Base-by-base conservation (phyloP, 2,888 invertebrate genomes). In the Lepas anatifera region DNA sequence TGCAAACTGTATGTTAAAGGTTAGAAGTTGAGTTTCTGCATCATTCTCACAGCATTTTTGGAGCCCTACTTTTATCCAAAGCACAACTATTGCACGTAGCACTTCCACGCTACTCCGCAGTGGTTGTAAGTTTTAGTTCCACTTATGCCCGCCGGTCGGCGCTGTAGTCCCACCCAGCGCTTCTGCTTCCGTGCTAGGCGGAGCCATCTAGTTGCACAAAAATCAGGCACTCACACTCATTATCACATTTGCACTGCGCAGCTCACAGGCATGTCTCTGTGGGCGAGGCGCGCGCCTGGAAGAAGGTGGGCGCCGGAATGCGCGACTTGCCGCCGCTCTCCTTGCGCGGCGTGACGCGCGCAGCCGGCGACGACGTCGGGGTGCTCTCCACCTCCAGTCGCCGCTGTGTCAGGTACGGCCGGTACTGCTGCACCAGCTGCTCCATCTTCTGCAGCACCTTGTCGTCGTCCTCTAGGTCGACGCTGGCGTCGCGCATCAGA, bases 361-460 rank as follows among this genome's bases (percentile, higher is more conserved):
- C 22, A 6, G 58, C 32, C 35, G 58, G 35, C 58, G 58, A 1
- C 35, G 35, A 22, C 32, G 35, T 25, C 32, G 52, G 10, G 10
- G 32, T 16, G 13, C 52, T 27, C 52, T 52, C 52, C 11, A n/a
- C 58, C 22, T 58, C 58, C 11, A 25, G 58, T 18, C 27, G 58
- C 32, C 58, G 58, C 58, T 58, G 58, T 32, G 52, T 32, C 52
- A 52, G 58, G 22, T 6, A 58, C 58, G 58, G 35, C 32, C 35
- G 32, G 35, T 58, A 35, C 35, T 58, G 58, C 35, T 18, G 58
- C 58, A 58, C 35, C 58, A 58, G 58, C 58, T 32, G 16, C 58
- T 58, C 58, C 58, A 58, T 58, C 58, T 58, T 58, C 18, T 16
- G 58, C 58, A 58, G 58, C 58, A 58, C 35, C 58, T 35, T 32